Percentiles rank a stretch among this genome's conserved stretches.
phyloP scores from a whole-genome alignment of 1,140 invertebrate species.

The Neodiprion pinetum region DNA sequence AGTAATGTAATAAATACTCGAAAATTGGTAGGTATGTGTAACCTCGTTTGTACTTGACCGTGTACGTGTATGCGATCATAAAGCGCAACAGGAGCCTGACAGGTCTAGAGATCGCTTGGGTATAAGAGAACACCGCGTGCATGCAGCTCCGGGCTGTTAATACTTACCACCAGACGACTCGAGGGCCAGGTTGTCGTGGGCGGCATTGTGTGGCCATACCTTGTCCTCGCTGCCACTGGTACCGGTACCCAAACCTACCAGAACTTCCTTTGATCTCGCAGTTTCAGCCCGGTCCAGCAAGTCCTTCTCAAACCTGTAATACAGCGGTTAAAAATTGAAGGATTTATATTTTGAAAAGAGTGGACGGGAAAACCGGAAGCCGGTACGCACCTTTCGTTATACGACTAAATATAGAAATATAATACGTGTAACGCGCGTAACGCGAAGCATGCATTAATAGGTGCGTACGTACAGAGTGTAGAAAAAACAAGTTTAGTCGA shows the following conservation, averaged over 20 bases:
- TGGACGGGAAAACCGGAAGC: conserved; percentile 1
- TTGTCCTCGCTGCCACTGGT: conserved; percentile 24
- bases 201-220: conserved; percentile 5
- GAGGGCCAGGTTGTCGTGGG: conserved; percentile 28
- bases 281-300: conserved; percentile 47
- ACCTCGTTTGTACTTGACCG: too few relatives aligned
- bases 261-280: conserved; percentile 36
- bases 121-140: not conserved
- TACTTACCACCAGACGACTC: conserved; percentile 30
- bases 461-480: not conserved
- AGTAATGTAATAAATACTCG: too few relatives aligned
- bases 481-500: not conserved
- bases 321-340: too few relatives aligned
- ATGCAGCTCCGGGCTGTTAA: not conserved
- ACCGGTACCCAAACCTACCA: conserved; percentile 34
- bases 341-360: not conserved
- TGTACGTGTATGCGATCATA: not conserved
- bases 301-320: conserved; percentile 48
- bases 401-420: not conserved
- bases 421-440: not conserved
- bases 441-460: not conserved
- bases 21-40: too few relatives aligned
- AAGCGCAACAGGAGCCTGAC: conserved; percentile 10
- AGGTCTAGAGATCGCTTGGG: not conserved
- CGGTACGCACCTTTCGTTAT: conserved; percentile 8